phyloP scores from a whole-genome alignment of 2,113 vertebrate species.

The Cochlearius cochlearius region DNA sequence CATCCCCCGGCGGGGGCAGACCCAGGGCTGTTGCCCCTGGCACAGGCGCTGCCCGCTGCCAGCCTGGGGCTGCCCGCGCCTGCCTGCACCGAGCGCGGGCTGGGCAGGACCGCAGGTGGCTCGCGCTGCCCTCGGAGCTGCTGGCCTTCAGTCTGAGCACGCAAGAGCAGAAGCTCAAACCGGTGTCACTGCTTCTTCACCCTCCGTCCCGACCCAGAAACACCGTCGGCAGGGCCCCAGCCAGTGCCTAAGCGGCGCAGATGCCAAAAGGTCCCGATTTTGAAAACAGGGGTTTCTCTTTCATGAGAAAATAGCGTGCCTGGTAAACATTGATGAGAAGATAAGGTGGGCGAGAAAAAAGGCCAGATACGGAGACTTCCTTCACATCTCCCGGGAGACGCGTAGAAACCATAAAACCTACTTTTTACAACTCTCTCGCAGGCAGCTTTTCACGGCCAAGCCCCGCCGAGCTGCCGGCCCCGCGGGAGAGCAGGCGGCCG shows the following conservation, averaged over 20 bases:
- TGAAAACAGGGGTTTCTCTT: background rate
- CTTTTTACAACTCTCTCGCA: background rate
- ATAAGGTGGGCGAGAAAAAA: background rate
- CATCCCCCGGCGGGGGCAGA: background rate
- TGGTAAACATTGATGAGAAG: background rate
- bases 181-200: fast-evolving
- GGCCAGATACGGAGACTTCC: background rate
- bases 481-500: fast-evolving
- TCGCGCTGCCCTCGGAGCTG: fast-evolving
- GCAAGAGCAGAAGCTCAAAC: fast-evolving
- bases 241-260: fast-evolving
- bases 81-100: background rate
- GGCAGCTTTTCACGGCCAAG: background rate
- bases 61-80: background rate
- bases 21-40: background rate
- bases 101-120: fast-evolving
- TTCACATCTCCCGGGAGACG: fast-evolving
- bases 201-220: fast-evolving
- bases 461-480: background rate
- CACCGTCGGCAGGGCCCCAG: background rate
- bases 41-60: background rate
- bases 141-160: fast-evolving
- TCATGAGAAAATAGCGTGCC: fast-evolving
- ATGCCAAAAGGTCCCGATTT: fast-evolving
- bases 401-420: fast-evolving